phyloP scores from a whole-genome alignment of 53 echinoderm and acorn worm genomes.

The Patiria pectinifera region DNA sequence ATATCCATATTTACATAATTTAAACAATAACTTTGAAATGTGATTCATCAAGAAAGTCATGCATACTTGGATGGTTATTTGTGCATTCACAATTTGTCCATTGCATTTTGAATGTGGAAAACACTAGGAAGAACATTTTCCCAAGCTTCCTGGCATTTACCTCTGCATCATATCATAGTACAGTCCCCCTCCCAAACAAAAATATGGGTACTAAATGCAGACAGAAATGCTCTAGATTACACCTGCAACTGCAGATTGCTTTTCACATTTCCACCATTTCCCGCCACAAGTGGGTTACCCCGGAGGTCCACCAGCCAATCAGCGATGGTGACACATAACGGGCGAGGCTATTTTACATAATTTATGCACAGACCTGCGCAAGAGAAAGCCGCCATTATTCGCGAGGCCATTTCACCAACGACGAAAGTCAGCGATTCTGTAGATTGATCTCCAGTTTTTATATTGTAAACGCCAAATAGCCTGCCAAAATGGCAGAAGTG shows the following conservation, averaged over 20 bases:
- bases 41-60: no score
- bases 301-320: conserved; percentile 29
- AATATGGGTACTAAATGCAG: no score
- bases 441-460: conserved; percentile 35
- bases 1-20: no score
- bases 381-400: conserved; percentile 40
- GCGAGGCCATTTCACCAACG: conserved; percentile 3
- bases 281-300: neutral
- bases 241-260: neutral
- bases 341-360: conserved; percentile 65
- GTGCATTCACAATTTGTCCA: no score
- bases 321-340: conserved; percentile 40
- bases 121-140: no score
- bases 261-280: neutral
- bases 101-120: no score
- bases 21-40: no score
- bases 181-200: no score
- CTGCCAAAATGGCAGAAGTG: conserved; percentile 66
- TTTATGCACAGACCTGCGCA: conserved; percentile 38
- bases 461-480: conserved; percentile 16
- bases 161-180: no score
- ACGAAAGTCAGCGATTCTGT: neutral
- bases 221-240: no score
- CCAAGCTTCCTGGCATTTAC: no score
- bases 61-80: no score